phyloP scores from a whole-genome alignment of 1,140 invertebrate genomes.

The fruit fly (Drosophila melanogaster) region Release_6_plus_ISO1_MT NC_004354.4:11224001-11224500 shows the following conservation, averaged over 20 bases:
- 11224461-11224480: slow-evolving; percentile 69
- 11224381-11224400: neutral
- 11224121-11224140: slow-evolving; percentile 76
- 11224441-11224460: slow-evolving; percentile 78
- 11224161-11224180: slow-evolving; percentile 83
- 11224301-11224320: slow-evolving; percentile 8
- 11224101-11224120: slow-evolving; percentile 42
- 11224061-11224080: neutral
- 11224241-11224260: slow-evolving; percentile 21
- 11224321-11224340: neutral
- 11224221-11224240: slow-evolving; percentile 12
- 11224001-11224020: too few relatives aligned
- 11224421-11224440: slow-evolving; percentile 27
- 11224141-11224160: slow-evolving; percentile 84
- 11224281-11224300: slow-evolving; percentile 7
- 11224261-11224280: slow-evolving; percentile 20
- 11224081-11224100: slow-evolving; percentile 2
- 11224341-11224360: neutral
- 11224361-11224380: neutral
- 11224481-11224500: slow-evolving; percentile 75
- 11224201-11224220: slow-evolving; percentile 39
- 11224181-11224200: slow-evolving; percentile 80
- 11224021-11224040: neutral
- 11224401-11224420: slow-evolving; percentile 5
- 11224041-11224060: neutral